Evolutionary conservation across 2,113 vertebrate species (phyloP).

Genomic region (Alces alces): DNA sequence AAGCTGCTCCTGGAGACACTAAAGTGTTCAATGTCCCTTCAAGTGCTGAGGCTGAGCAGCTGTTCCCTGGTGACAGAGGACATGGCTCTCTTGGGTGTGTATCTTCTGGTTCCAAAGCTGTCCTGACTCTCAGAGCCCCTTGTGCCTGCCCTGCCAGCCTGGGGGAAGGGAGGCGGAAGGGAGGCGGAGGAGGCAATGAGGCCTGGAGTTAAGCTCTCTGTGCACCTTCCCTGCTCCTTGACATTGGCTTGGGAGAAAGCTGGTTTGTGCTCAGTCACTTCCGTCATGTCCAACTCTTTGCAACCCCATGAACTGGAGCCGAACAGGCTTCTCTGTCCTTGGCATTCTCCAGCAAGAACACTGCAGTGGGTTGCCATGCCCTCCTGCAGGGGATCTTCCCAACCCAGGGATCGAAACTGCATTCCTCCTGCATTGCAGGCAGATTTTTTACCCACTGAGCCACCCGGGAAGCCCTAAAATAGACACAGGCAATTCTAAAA

Average conservation of each 20-base stretch:
- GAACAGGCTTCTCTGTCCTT: background rate
- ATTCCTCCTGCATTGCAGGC: background rate
- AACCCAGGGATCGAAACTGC: background rate
- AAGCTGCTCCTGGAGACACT: slow-evolving; percentile 83
- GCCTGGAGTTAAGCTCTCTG: background rate
- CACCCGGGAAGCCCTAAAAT: background rate
- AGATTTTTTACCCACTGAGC: background rate
- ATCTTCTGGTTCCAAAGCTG: slow-evolving; percentile 42
- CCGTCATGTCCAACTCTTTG: background rate
- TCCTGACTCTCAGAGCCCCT: background rate
- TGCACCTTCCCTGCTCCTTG: background rate
- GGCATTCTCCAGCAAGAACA: background rate
- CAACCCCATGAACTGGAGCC: background rate
- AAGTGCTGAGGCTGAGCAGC: slow-evolving; percentile 89
- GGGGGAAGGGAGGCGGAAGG: accelerated
- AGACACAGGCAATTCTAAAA: background rate
- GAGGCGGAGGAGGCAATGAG: background rate
- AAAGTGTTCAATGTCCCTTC: slow-evolving; percentile 77
- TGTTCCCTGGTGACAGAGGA: slow-evolving; percentile 88
- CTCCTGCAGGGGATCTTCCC: background rate
- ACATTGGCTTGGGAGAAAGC: background rate
- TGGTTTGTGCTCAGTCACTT: background rate
- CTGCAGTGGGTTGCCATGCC: background rate
- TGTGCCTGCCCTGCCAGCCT: background rate
- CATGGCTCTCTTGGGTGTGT: slow-evolving; percentile 84